Conservation (phyloP, 2,797 vertebrate genomes). For the Urocyon cinereoargenteus region DNA sequence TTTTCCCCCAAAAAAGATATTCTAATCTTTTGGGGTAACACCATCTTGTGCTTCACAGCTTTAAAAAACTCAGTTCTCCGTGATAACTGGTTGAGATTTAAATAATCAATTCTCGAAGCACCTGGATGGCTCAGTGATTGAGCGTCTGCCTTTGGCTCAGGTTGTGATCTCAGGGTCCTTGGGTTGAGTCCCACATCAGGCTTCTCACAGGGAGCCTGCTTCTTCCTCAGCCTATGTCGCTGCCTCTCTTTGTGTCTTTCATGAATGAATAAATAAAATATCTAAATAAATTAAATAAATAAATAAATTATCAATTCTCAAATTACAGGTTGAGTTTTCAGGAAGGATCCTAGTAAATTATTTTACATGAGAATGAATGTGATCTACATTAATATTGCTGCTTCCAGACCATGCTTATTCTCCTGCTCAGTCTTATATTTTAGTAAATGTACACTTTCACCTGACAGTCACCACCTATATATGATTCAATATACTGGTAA, state of each 20-base stretch:
- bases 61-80: background rate
- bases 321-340: background rate
- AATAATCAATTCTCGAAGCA: background rate
- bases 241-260: no score
- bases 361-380: background rate
- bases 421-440: background rate
- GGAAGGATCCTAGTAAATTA: background rate
- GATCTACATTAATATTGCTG: background rate
- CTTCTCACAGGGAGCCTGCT: no score
- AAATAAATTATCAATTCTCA: background rate
- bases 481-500: background rate
- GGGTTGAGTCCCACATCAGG: no score
- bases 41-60: background rate
- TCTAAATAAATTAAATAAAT: no score
- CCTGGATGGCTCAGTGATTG: no score
- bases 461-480: background rate
- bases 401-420: background rate
- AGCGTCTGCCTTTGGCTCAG: no score
- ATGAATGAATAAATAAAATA: no score
- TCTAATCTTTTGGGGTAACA: background rate
- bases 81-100: background rate
- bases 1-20: background rate
- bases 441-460: background rate
- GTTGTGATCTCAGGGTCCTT: no score
- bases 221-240: no score